Evolutionary conservation across 2,888 invertebrate genomes (phyloP), one percentile per base, ranked within the genome.

Genomic region (Timema podura): DNA sequence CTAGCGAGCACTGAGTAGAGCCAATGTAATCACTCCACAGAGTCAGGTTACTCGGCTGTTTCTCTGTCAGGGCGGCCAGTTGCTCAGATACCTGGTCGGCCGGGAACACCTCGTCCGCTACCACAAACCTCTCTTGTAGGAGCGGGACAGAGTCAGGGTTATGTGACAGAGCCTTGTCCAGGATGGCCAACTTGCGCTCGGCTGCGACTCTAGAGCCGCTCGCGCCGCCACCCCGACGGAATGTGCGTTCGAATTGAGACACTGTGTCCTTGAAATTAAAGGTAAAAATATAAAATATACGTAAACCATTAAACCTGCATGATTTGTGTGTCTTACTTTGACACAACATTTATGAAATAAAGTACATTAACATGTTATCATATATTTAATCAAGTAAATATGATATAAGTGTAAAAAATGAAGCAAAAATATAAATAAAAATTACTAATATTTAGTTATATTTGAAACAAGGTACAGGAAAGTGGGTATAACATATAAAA

Each of bases 151-250:
- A 85, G 70, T 83, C 81, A 5, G 83, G 81, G 80, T 89, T 89
- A 61, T 82, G 81, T 47, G 81, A 80, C 6, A 90, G 77, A 0
- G 88, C 89, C 77, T 85, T 85, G 69, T 89, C 87, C 8, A 89
- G 78, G 64, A 88, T 87, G 11, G 86, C 82, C 65, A 89, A 76
- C 79, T 90, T 88, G 68, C 86, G 84, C 76, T 88, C 85, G 59
- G 79, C 76, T 8, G 77, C 77, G 2, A 77, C 30, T 80, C 81
- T 70, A 78, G 77, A n/a, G 44, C 74, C 65, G 30, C 61, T 45
- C 30, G 15, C 57, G 64, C 30, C 79, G 71, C 81, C 80, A 2
- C 81, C 81, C 76, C 81, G 81, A 57, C 79, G 76, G 72, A 80
- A 82, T 3, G 78, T 77, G 72, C 81, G 82, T 71, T 83, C 83